phyloP scores from a whole-genome alignment of 92 coral and sea anemone genomes.

The Isaurus tuberculatus region DNA sequence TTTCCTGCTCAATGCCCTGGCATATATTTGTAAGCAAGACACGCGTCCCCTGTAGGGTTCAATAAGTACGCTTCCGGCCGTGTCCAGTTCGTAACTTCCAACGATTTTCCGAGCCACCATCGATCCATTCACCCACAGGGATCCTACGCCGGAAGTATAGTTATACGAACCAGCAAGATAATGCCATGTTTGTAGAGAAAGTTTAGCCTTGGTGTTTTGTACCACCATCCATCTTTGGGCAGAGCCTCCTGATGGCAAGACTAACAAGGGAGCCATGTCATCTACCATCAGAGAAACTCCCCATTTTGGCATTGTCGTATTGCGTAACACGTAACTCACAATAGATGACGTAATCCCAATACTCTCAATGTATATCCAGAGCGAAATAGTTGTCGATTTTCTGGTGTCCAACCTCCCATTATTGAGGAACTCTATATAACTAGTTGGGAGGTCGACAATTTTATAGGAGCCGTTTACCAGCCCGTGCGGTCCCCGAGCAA shows the following conservation, averaged over 20 bases:
- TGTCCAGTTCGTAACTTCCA: background rate
- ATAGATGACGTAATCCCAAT: slow-evolving; percentile 14
- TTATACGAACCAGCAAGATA: slow-evolving; percentile 52
- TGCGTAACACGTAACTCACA: slow-evolving; percentile 26
- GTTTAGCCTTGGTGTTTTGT: background rate
- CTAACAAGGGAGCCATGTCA: background rate
- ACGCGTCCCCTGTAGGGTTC: slow-evolving; percentile 40
- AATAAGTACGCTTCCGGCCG: slow-evolving; percentile 4
- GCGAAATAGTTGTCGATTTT: slow-evolving; percentile 29
- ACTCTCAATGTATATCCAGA: slow-evolving; percentile 48
- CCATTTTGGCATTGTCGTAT: background rate
- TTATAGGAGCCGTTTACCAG: slow-evolving; percentile 28
- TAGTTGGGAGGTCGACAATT: background rate
- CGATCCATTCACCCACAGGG: slow-evolving; percentile 46
- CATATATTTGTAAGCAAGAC: slow-evolving; percentile 53
- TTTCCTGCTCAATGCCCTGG: slow-evolving; percentile 8
- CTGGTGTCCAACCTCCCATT: slow-evolving; percentile 48
- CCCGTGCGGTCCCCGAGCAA: slow-evolving; percentile 52
- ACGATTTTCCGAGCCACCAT: background rate
- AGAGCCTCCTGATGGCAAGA: background rate
- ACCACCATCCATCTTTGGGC: background rate
- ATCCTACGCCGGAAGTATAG: slow-evolving; percentile 41
- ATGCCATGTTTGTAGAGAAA: slow-evolving; percentile 36
- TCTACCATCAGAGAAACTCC: slow-evolving; percentile 3
- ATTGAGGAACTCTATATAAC: slow-evolving; percentile 47